These are phyloP conservation scores for Falco punctatus DNA, from an alignment of 2,113 vertebrate genomes.

Conservation along the genomic window DNA sequence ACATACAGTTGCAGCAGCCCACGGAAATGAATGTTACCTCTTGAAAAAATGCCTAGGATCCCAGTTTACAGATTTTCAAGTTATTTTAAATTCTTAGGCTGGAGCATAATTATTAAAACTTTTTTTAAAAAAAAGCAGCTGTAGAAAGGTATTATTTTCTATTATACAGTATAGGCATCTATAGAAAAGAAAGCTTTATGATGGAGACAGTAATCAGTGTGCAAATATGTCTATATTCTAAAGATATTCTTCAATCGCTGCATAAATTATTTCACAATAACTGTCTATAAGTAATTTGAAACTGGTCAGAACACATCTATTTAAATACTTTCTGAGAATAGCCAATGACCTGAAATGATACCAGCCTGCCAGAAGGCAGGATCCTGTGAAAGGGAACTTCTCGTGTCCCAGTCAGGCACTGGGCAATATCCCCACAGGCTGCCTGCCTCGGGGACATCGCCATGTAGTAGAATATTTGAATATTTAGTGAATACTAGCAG, in stretches of 20 bases:
- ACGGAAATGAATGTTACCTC: not conserved
- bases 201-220: not conserved
- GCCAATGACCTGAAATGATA: not conserved
- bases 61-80: not conserved
- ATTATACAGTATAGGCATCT: not conserved
- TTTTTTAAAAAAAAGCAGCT: too few species aligned
- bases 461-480: not conserved
- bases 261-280: not conserved
- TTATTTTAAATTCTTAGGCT: not conserved
- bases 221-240: not conserved
- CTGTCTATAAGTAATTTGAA: not conserved
- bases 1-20: not conserved
- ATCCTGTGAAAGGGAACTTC: not conserved
- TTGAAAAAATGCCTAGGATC: not conserved
- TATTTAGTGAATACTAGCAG: not conserved
- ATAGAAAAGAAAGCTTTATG: not conserved
- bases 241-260: not conserved
- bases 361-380: not conserved
- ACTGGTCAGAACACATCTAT: not conserved
- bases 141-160: not conserved
- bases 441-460: not conserved
- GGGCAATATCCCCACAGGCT: not conserved
- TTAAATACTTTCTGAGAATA: not conserved
- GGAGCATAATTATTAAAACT: not conserved
- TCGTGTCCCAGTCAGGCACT: not conserved